phyloP scores from a whole-genome alignment of 2,113 vertebrate species.

The Talpa occidentalis region DNA sequence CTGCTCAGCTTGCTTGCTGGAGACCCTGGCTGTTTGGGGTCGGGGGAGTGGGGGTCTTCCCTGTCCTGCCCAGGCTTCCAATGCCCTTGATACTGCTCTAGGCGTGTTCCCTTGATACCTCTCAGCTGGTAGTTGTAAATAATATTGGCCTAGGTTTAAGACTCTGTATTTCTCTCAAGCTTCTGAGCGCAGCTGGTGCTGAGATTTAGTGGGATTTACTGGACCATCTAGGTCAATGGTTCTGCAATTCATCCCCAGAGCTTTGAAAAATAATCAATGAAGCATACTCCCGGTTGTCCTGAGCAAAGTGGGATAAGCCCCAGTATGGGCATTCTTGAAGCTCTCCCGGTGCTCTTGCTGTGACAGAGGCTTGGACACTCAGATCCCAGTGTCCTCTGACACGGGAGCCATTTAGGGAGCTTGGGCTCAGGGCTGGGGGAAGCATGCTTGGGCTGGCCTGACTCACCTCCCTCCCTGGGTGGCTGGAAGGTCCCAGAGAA shows the following conservation, averaged over 20 bases:
- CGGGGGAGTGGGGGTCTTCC: not conserved
- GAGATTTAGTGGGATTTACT: not conserved
- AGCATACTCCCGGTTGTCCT: not conserved
- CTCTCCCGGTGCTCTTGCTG: not conserved
- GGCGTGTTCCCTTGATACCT: not conserved
- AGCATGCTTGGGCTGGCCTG: rapidly evolving
- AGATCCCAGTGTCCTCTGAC: rapidly evolving
- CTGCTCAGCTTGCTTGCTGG: not conserved
- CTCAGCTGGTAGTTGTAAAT: not conserved
- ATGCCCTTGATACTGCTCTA: not conserved
- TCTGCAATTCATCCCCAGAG: not conserved
- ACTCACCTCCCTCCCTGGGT: not conserved
- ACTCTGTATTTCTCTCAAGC: not conserved
- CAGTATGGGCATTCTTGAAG: rapidly evolving
- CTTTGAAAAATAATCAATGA: not conserved
- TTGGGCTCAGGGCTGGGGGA: not conserved
- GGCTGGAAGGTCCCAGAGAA: not conserved
- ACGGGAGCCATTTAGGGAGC: not conserved
- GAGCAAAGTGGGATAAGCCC: not conserved
- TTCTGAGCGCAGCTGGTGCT: not conserved
- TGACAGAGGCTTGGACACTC: too few relatives aligned
- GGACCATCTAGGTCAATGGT: too few relatives aligned
- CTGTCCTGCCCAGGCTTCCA: not conserved
- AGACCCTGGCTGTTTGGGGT: too few relatives aligned
- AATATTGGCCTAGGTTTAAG: not conserved